phyloP scores from a whole-genome alignment of 2,888 invertebrate species.

The Gryllus longicercus region DNA sequence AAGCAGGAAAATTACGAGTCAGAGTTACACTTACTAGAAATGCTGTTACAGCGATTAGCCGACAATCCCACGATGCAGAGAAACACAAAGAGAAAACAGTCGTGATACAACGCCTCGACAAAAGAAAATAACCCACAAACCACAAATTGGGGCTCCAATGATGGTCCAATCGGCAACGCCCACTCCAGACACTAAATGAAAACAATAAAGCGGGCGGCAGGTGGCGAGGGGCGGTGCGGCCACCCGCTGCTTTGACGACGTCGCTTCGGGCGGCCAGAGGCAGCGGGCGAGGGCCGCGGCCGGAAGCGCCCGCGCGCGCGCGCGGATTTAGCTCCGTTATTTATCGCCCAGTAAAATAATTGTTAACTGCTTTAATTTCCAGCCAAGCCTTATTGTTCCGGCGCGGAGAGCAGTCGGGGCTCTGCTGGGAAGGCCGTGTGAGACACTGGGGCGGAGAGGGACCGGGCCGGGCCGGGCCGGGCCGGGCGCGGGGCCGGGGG shows the following conservation, averaged over 20 bases:
- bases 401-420: neutral
- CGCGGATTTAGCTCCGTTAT: conserved; percentile 17
- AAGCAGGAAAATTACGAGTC: too few relatives aligned
- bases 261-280: neutral
- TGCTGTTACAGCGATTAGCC: too few relatives aligned
- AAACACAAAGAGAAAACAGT: too few relatives aligned
- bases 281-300: neutral
- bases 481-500: neutral
- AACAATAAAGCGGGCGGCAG: too few relatives aligned
- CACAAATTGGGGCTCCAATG: neutral
- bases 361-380: conserved; percentile 10
- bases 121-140: neutral
- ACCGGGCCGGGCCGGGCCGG: neutral
- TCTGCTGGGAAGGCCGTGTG: too few relatives aligned
- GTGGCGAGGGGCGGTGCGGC: neutral
- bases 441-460: neutral
- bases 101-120: too few relatives aligned
- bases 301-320: neutral
- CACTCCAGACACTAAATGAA: neutral
- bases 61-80: too few relatives aligned
- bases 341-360: conserved; percentile 17
- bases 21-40: too few relatives aligned
- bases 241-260: too few relatives aligned
- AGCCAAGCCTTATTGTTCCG: conserved; percentile 17
- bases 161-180: neutral